Evolutionary conservation across 2,888 invertebrate species (phyloP), one percentile per base, ranked within the genome.

Genomic region (Drosophila lutescens): DNA sequence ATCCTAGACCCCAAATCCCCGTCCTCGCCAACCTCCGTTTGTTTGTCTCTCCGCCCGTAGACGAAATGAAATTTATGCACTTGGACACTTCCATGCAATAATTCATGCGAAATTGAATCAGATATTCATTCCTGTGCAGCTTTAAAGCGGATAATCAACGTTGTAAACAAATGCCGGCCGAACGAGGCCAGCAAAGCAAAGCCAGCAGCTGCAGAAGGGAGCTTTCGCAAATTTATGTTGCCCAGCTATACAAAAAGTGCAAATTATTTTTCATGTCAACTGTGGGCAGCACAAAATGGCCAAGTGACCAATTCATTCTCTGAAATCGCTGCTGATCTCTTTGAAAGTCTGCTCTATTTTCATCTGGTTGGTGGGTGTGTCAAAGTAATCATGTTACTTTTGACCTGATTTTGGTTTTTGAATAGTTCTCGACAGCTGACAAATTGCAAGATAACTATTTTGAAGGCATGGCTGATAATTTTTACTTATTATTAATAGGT

Each of bases 61-160:
- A 80, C 76, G 71, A 88, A 82, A 78, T 89, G 77, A 83, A 89
- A 89, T 87, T 87, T 86, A 87, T 86, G 78, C 89, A 86, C 86
- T 87, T 79, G 86, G 87, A 89, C 89, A 79, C 88, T 89, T 79
- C 76, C 72, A 71, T 76, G 81, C 74, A 83, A 89, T 87, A 86
- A 87, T 89, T 87, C 87, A 87, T 88, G 81, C 78, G 75, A 88
- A 88, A 87, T 88, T 83, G 88, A 89, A 89, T 89, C 89, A 86
- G 87, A 89, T 87, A 87, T 85, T 86, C 76, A 85, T 79, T 74
- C 71, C 78, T 74, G 63, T 79, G 80, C 83, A 88, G 83, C 81
- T 84, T 84, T 79, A 80, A 89, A 78, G 77, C 71, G 79, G 83
- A 89, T 89, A 87, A 87, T 87, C 88, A 87, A 89, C 81, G 77